Evolutionary conservation across 2,113 vertebrate genomes (phyloP).

Genomic region (Hystrix brachyura): DNA sequence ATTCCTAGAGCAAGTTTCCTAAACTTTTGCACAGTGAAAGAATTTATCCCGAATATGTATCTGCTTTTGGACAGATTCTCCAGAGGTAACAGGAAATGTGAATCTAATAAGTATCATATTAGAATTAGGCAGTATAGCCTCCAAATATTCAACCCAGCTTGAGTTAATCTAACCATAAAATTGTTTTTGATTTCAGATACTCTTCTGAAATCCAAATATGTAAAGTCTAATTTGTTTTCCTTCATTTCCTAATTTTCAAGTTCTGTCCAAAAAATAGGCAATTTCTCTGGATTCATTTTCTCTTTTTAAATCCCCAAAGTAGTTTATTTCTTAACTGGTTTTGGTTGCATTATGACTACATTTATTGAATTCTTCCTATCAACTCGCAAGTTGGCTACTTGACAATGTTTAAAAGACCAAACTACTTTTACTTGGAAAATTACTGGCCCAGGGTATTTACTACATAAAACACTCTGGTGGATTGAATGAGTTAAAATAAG

Average conservation of each 20-base stretch:
- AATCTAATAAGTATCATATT: constrained; percentile 1
- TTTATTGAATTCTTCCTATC: constrained; percentile 58
- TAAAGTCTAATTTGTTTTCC: constrained; percentile 76
- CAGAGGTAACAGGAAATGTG: constrained; percentile 38
- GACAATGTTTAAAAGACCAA: not conserved
- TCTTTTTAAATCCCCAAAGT: constrained; percentile 71
- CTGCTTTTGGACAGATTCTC: constrained; percentile 41
- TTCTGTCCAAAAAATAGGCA: constrained; percentile 74
- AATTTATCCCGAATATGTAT: constrained; percentile 50
- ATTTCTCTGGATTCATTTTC: constrained; percentile 60
- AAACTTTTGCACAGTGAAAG: constrained; percentile 48
- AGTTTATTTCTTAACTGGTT: constrained; percentile 70
- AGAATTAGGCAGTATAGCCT: not conserved
- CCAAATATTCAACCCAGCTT: constrained; percentile 54
- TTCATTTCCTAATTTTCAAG: constrained; percentile 65
- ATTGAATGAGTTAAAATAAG: constrained; percentile 67
- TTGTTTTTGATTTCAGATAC: constrained; percentile 67
- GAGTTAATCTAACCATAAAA: constrained; percentile 71
- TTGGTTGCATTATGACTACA: not conserved
- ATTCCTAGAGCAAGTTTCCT: constrained; percentile 67
- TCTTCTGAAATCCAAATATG: constrained; percentile 73
- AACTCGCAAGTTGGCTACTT: constrained; percentile 3
- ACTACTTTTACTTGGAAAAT: constrained; percentile 20
- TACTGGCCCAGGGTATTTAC: not conserved
- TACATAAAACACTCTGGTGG: not conserved